These are phyloP conservation scores for Serinus canaria DNA, from an alignment of 2,113 vertebrate species.

Conservation along the genomic window DNA sequence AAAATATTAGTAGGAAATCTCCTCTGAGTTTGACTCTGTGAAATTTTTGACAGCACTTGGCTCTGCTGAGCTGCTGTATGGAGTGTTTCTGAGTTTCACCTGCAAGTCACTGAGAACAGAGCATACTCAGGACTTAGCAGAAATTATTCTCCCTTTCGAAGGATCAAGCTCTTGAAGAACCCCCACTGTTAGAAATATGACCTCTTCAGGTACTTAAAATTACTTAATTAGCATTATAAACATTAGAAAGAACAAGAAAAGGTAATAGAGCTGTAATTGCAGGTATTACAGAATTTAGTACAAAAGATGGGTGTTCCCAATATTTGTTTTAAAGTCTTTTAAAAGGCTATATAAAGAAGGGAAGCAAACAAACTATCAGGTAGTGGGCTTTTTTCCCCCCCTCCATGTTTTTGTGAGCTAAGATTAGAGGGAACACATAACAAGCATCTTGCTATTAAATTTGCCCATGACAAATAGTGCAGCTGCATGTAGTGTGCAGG, in stretches of 20 bases:
- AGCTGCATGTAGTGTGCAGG: slow-evolving; percentile 23
- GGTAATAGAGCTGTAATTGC: not conserved
- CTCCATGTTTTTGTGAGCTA: not conserved
- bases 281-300: not conserved
- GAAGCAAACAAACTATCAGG: not conserved
- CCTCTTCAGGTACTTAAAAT: slow-evolving; percentile 14
- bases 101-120: not conserved
- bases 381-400: not conserved
- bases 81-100: not conserved
- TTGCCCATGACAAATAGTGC: not conserved
- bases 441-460: slow-evolving; percentile 5
- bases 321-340: not conserved
- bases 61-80: not conserved
- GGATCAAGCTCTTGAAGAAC: not conserved
- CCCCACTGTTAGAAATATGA: not conserved
- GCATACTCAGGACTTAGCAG: not conserved
- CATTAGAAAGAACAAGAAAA: not conserved
- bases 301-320: not conserved
- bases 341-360: not conserved
- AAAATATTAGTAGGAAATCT: not conserved
- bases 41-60: not conserved
- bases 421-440: not conserved
- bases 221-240: slow-evolving; percentile 7
- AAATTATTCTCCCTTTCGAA: not conserved
- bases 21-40: not conserved